Base-by-base conservation (phyloP, 2,888 invertebrate species). In the Monoplex corrugatus region DNA sequence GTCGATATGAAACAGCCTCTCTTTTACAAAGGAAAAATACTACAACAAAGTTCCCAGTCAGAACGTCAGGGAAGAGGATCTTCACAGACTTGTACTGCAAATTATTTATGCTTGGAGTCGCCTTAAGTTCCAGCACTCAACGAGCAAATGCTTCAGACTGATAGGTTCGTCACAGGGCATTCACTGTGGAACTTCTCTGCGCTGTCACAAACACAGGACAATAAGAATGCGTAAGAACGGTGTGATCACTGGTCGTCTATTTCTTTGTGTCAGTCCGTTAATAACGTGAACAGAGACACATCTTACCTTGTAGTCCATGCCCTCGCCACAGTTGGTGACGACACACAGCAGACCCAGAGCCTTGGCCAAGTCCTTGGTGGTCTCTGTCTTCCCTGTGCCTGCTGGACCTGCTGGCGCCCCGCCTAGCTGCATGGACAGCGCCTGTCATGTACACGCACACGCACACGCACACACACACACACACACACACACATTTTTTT, bases 341-440 rank as follows among this genome's bases (percentile, higher is more conserved):
- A 96, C 95, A 94, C 96, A 96, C 38, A 96, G 93, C 80, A 96
- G 93, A 28, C 96, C 96, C 94, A 99, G 96, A 0, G 98, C 98
- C 96, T 98, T 98, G 0, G 99, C 98, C 90, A 99, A 96, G 96
- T 99, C 98, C 95, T 98, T 98, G 0, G 97, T 97, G 98, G 98
- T 98, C 96, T 98, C 98, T 0, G 98, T 98, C 96, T 98, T 98
- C 0, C 1, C 98, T 98, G 98, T 98, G 75, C 96, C 96, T 35
- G 96, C 96, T 38, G 96, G 96, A 6, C 96, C 96, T 38, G 98
- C 98, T 0, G 98, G 98, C 1, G 98, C 98, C 98, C 98, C 98
- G 3, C 98, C 98, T 87, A 99, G 97, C 93, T 98, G 97, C 98
- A 99, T 98, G 0, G 98, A 97, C 86, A 99, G 96, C 0, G 98